These are phyloP conservation scores for Solenopsis invicta DNA, from an alignment of 1,140 invertebrate species.

Conservation along the genomic window DNA sequence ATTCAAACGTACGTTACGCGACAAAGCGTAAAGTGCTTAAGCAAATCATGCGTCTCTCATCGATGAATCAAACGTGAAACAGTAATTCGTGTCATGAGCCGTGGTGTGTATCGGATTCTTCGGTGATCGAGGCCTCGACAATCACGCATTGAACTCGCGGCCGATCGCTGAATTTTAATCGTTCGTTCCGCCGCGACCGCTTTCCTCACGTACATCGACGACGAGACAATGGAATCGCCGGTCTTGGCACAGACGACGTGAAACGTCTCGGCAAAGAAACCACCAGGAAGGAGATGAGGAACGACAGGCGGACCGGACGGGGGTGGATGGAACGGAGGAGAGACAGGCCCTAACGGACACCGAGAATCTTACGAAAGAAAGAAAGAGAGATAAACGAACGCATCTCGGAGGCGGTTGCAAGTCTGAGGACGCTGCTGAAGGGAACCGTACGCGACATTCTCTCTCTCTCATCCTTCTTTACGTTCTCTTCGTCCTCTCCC, in stretches of 20 bases:
- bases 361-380: conserved; percentile 19
- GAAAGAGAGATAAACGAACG: neutral
- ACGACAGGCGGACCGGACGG: conserved; percentile 20
- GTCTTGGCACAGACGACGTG: conserved; percentile 61
- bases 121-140: neutral
- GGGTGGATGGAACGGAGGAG: conserved; percentile 42
- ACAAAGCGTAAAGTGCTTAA: neutral
- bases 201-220: conserved; percentile 14
- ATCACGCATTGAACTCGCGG: conserved; percentile 45
- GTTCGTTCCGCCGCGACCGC: conserved; percentile 9
- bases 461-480: conserved; percentile 17
- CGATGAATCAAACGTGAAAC: conserved; percentile 39
- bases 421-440: conserved; percentile 9
- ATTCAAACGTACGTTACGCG: conserved; percentile 10
- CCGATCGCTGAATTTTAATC: conserved; percentile 66
- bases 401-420: conserved; percentile 31
- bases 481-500: conserved; percentile 7
- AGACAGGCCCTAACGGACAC: conserved; percentile 18
- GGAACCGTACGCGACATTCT: conserved; percentile 39
- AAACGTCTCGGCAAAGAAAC: conserved; percentile 56
- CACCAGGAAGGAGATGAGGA: conserved; percentile 54
- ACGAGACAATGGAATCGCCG: conserved; percentile 66
- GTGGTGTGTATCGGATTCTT: neutral
- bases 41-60: conserved; percentile 24
- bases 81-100: conserved; percentile 33